These are phyloP conservation scores for Nicator chloris DNA, from an alignment of 2,113 vertebrate genomes.

Conservation along the genomic window DNA sequence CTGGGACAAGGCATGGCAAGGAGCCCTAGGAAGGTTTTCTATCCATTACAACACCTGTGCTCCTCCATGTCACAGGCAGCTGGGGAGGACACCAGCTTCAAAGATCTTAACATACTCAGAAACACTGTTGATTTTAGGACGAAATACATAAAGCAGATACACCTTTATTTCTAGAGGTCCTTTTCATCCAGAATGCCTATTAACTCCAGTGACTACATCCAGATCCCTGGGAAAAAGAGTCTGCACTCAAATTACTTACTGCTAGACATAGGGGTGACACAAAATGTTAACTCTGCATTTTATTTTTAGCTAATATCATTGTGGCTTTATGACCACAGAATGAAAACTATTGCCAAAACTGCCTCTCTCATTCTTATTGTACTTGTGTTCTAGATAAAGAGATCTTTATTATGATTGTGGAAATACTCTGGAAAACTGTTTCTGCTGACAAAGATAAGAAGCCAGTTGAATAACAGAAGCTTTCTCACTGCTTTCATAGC, in stretches of 20 bases:
- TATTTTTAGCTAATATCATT: background rate
- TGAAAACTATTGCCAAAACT: background rate
- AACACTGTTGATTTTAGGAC: background rate
- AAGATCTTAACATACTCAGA: background rate
- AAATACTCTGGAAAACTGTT: conserved; percentile 23
- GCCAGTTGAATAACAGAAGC: background rate
- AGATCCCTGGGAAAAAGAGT: background rate
- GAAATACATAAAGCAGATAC: background rate
- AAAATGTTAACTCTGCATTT: background rate
- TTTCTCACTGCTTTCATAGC: background rate
- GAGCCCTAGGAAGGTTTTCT: background rate
- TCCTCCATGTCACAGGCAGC: background rate
- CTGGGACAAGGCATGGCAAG: background rate
- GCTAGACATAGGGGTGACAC: background rate
- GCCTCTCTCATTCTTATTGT: background rate
- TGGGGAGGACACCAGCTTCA: background rate
- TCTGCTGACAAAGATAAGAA: conserved; percentile 23
- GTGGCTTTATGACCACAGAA: background rate
- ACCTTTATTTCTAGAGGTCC: background rate
- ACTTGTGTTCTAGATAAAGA: background rate
- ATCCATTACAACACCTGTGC: background rate
- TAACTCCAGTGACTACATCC: background rate
- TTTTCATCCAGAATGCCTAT: background rate
- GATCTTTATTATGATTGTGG: background rate
- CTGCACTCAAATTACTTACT: background rate